These are phyloP conservation scores for Hippocampus guttulatus DNA, from an alignment of 2,113 vertebrate genomes.

Conservation along the genomic window DNA sequence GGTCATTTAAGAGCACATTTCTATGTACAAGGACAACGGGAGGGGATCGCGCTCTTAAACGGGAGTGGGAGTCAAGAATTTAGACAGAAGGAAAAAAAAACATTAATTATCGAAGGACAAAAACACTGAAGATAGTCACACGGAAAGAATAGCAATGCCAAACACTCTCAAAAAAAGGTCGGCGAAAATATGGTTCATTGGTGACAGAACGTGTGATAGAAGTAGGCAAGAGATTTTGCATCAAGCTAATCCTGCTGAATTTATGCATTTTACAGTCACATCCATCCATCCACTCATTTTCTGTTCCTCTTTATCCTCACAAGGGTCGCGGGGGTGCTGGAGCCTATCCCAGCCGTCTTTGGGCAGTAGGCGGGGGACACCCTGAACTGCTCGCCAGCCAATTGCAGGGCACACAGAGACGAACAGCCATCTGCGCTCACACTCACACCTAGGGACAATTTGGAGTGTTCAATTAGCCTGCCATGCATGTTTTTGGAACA, in stretches of 20 bases:
- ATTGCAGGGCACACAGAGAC: too few species aligned
- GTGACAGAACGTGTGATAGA: background rate
- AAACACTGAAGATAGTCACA: background rate
- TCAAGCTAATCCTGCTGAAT: background rate
- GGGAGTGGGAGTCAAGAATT: constrained; percentile 2
- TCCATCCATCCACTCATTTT: too few species aligned
- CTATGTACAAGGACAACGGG: constrained; percentile 5
- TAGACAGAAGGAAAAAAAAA: background rate
- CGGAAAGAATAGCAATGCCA: background rate
- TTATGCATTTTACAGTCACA: background rate
- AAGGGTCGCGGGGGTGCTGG: too few species aligned
- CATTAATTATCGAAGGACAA: background rate
- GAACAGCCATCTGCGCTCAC: too few species aligned
- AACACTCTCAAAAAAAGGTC: background rate
- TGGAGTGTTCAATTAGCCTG: too few species aligned
- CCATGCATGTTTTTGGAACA: too few species aligned
- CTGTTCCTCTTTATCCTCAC: too few species aligned
- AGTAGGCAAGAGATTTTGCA: background rate
- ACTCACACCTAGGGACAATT: too few species aligned
- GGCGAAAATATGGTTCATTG: background rate
- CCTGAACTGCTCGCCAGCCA: too few species aligned
- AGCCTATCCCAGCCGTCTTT: too few species aligned
- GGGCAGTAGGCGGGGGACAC: too few species aligned
- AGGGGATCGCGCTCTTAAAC: background rate
- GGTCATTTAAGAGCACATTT: constrained; percentile 27